phyloP scores from a whole-genome alignment of 92 coral and sea anemone genomes.

The Meandrina meandrites region DNA sequence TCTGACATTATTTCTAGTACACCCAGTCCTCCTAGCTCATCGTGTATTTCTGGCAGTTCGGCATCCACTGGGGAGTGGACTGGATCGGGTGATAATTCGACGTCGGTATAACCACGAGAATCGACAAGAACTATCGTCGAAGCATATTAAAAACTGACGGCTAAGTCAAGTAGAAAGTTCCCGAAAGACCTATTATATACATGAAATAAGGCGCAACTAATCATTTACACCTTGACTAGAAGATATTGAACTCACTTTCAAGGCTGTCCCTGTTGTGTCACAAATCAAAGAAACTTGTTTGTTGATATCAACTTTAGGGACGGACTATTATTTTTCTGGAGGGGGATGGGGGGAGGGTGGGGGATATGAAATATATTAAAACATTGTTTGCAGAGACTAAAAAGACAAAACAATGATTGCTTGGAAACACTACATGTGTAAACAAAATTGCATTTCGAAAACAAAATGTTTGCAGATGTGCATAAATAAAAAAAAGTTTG shows the following conservation, averaged over 20 bases:
- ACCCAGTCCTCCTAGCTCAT: conserved; percentile 74
- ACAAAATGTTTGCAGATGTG: too few relatives aligned
- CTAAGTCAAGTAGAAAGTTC: not conserved
- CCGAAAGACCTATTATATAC: not conserved
- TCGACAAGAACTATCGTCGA: not conserved
- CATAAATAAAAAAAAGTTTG: too few relatives aligned
- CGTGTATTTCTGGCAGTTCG: conserved; percentile 58
- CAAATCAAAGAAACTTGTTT: not conserved
- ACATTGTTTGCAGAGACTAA: too few relatives aligned
- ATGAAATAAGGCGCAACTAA: not conserved
- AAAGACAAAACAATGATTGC: too few relatives aligned
- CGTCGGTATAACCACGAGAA: conserved; percentile 2
- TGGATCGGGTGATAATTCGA: conserved; percentile 41
- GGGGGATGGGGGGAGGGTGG: too few relatives aligned
- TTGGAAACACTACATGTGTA: too few relatives aligned
- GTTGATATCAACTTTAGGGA: not conserved
- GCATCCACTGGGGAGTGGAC: conserved; percentile 55
- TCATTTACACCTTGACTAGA: not conserved
- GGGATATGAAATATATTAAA: too few relatives aligned
- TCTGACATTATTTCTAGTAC: conserved; percentile 49
- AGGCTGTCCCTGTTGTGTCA: not conserved
- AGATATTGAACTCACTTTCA: not conserved
- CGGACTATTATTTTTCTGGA: too few relatives aligned
- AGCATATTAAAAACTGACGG: not conserved
- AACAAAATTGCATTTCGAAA: too few relatives aligned